Conservation (phyloP, 1,140 invertebrate species). For the Drosophila insularis region DNA sequence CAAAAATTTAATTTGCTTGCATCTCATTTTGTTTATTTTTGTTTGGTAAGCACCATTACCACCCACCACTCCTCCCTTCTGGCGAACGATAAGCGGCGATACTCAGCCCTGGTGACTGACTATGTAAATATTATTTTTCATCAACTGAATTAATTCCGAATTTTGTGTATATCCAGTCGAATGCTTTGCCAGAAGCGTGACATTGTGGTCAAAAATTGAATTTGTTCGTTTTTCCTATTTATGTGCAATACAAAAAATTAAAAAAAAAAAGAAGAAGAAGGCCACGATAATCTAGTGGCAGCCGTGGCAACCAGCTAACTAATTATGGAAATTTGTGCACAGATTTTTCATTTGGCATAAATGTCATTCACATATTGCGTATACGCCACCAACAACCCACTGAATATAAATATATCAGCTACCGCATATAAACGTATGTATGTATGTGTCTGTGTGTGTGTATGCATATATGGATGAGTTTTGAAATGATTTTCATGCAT, state of each 20-base stretch:
- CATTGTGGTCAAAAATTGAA: slow-evolving; percentile 49
- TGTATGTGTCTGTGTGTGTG: not conserved
- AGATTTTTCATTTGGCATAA: slow-evolving; percentile 39
- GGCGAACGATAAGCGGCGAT: not conserved
- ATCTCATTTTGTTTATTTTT: slow-evolving; percentile 35
- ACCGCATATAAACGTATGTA: not conserved
- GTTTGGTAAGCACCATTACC: not conserved
- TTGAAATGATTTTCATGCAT: slow-evolving; percentile 63
- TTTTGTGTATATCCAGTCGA: slow-evolving; percentile 28
- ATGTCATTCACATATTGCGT: slow-evolving; percentile 43
- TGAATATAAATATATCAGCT: too few species aligned
- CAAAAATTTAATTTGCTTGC: slow-evolving; percentile 49
- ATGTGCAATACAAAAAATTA: not conserved
- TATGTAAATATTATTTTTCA: slow-evolving; percentile 59
- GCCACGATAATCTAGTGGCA: slow-evolving; percentile 35
- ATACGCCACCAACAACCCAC: slow-evolving; percentile 15
- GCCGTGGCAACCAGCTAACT: slow-evolving; percentile 38
- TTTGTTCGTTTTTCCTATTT: slow-evolving; percentile 25
- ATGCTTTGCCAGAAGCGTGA: slow-evolving; percentile 32
- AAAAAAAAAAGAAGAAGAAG: not conserved
- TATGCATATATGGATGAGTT: not conserved
- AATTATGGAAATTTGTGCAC: slow-evolving; percentile 64
- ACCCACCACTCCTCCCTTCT: not conserved
- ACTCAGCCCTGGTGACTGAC: slow-evolving; percentile 29
- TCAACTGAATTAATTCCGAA: slow-evolving; percentile 68